phyloP scores from a whole-genome alignment of 2,888 invertebrate species.

The Luperina nickerlii region DNA sequence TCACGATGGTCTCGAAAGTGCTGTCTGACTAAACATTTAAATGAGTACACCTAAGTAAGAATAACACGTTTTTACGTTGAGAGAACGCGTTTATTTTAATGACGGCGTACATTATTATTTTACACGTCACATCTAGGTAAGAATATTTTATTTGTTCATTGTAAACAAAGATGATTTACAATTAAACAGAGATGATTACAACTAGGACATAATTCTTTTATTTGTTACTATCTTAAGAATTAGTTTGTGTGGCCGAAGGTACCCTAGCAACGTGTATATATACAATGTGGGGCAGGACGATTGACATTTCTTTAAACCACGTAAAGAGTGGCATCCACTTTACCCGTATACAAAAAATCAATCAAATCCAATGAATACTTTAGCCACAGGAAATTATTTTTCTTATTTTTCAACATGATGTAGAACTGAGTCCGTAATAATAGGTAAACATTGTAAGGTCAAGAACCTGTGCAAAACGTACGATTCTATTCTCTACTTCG shows the following conservation, averaged over 20 bases:
- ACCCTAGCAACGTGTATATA: neutral
- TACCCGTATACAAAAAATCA: no score
- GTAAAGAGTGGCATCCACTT: no score
- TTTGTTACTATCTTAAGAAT: neutral
- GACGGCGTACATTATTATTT: conserved; percentile 18
- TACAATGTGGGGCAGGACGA: no score
- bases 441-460: no score
- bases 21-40: conserved; percentile 72
- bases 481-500: no score
- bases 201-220: neutral
- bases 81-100: conserved; percentile 23
- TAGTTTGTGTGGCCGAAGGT: neutral
- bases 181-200: neutral
- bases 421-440: no score
- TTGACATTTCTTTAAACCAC: no score
- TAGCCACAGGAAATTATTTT: no score
- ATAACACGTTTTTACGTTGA: conserved; percentile 31
- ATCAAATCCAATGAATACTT: no score
- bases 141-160: neutral
- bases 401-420: no score
- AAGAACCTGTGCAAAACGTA: no score
- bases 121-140: neutral
- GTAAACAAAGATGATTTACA: neutral
- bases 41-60: conserved; percentile 62
- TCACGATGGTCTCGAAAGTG: conserved; percentile 69